Base-by-base conservation (phyloP, 1,140 invertebrate species). In the Aphaenogaster ashmeadi region DNA sequence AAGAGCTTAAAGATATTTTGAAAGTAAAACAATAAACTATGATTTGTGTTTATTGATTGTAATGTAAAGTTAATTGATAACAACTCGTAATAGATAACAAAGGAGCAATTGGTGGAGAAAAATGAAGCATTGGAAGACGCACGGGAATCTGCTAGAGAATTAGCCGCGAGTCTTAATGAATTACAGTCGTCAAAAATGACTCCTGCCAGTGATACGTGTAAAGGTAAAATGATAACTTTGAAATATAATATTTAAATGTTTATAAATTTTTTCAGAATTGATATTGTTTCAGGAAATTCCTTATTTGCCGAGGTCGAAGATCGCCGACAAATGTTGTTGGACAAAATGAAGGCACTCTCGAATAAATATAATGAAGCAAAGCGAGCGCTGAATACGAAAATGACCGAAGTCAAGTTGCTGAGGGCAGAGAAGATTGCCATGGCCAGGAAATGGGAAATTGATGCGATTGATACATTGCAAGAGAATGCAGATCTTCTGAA, bases 231-330 rank as follows among this genome's bases (percentile, higher is more conserved):
- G 6, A 56, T 15, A 58, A 21, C 27, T 27, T 80, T 47, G 7
- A 72, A 69, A 41, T 38, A 0, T 1, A 75, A 71, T 44, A 27
- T 52, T 67, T 66, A 50, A 41, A 52, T 33, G 4, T 69, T 47
- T 27, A 2, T 54, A 38, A 44, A 41, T 60, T 77, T 85, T 64
- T 15, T 36, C 0, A 6, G n/a, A 9, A 58, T 56, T 58, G 33
- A n/a, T 64, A 27, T 3, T 15, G 1, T 72, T 81, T 8, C 18
- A 94, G 96, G 96, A 0, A 96, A 96, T 90, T 96, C 96, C 0
- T 75, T 96, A 36, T 96, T 96, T 69, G 96, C 96, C 8, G 96
- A 96, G 87, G 95, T 96, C 0, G 96, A 96, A 85, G 96, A 96
- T 89, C 95, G 95, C 80, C 93, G 96, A 11, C 94, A 95, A 62